phyloP scores from a whole-genome alignment of 53 echinoderm and acorn worm genomes.

The Glandiceps talaboti region DNA sequence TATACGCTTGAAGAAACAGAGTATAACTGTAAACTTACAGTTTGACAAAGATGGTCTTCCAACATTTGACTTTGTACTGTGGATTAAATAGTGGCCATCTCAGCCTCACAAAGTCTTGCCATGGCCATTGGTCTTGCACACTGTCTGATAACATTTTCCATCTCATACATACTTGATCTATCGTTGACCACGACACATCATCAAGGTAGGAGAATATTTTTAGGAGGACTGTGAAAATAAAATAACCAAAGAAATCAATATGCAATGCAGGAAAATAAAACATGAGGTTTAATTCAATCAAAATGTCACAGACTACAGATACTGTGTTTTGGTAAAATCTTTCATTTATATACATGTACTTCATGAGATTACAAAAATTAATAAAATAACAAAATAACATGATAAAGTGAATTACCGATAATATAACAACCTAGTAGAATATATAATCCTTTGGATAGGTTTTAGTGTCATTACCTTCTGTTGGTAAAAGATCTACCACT shows the following conservation, averaged over 20 bases:
- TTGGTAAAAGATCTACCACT: constrained; percentile 7
- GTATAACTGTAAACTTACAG: constrained; percentile 14
- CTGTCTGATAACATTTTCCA: constrained; percentile 8
- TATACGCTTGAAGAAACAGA: no score
- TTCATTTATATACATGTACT: no score
- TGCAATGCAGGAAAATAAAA: no score
- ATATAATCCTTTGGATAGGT: no score
- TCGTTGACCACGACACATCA: constrained; percentile 7
- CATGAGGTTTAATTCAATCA: no score
- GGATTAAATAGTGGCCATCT: constrained; percentile 12
- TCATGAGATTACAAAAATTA: no score
- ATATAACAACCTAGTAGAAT: no score
- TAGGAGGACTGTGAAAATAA: constrained; percentile 2
- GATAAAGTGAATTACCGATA: no score
- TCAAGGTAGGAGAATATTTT: constrained; percentile 15
- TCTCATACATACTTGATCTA: constrained; percentile 2
- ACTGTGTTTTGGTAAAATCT: no score
- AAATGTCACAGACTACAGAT: no score
- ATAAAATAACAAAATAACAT: no score
- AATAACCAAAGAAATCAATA: neutral
- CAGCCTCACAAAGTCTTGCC: neutral
- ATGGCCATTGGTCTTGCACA: neutral
- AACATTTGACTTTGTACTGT: constrained; percentile 15
- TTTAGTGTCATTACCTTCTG: no score
- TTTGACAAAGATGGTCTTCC: constrained; percentile 7